phyloP scores from a whole-genome alignment of 1,140 invertebrate genomes.

The Ganaspis sp. region DNA sequence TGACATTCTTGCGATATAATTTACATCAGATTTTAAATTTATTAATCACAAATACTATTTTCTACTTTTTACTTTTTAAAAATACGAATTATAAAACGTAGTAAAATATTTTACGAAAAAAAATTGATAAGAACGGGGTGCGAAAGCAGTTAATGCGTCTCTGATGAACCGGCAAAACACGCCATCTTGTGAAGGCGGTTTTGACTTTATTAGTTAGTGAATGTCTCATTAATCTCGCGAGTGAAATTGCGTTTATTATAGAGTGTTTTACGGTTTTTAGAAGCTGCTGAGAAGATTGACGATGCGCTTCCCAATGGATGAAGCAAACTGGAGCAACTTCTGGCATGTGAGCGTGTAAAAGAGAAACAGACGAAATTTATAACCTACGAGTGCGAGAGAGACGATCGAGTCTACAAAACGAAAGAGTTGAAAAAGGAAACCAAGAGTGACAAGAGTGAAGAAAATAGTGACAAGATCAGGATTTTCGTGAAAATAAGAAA shows the following conservation, averaged over 20 bases:
- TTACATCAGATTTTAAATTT: no score
- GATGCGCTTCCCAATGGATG: conserved; percentile 36
- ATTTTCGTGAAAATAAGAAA: not conserved
- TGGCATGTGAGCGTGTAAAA: conserved; percentile 38
- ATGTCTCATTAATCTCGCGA: not conserved
- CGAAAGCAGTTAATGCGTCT: not conserved
- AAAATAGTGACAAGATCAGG: not conserved
- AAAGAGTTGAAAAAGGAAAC: conserved; percentile 16
- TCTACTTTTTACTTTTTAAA: no score
- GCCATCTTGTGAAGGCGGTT: conserved; percentile 69
- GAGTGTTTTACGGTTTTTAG: conserved; percentile 42
- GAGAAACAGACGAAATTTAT: conserved; percentile 32
- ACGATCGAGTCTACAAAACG: conserved; percentile 21
- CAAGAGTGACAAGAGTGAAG: conserved; percentile 4
- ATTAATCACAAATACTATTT: no score
- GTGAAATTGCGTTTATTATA: conserved; percentile 18
- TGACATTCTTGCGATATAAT: no score
- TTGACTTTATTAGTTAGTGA: conserved; percentile 36
- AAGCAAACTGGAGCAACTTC: conserved; percentile 32
- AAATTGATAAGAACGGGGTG: not conserved
- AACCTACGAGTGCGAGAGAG: conserved; percentile 30
- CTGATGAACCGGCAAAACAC: conserved; percentile 28
- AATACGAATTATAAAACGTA: no score
- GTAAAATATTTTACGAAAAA: not conserved
- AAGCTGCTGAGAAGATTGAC: conserved; percentile 23